phyloP scores from a whole-genome alignment of 2,888 invertebrate species.

The Trileptium ribeirensis region DNA sequence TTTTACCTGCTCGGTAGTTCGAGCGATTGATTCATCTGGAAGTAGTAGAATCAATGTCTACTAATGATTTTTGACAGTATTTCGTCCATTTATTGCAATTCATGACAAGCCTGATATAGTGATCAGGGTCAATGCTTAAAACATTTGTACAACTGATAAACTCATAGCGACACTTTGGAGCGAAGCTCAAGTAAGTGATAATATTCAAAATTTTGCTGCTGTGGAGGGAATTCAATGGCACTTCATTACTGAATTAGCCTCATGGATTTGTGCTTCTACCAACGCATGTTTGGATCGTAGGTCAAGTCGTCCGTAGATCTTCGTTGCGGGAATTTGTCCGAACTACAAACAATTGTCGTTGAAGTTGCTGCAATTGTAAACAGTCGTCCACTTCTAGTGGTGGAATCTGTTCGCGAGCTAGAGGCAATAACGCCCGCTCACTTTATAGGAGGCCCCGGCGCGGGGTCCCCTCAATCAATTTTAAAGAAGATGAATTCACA shows the following conservation, averaged over 20 bases:
- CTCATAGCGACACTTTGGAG: slow-evolving; percentile 39
- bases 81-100: slow-evolving; percentile 47
- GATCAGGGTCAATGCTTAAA: slow-evolving; percentile 52
- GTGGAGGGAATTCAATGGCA: slow-evolving; percentile 2
- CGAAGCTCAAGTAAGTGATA: background rate
- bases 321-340: background rate
- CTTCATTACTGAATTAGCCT: slow-evolving; percentile 14
- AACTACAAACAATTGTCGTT: background rate
- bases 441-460: background rate
- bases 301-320: background rate
- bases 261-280: slow-evolving; percentile 18
- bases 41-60: slow-evolving; percentile 43
- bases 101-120: slow-evolving; percentile 46
- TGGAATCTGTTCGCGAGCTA: background rate
- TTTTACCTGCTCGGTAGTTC: slow-evolving; percentile 51
- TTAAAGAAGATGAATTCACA: background rate
- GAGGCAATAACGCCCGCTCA: background rate
- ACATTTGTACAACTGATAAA: slow-evolving; percentile 50
- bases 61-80: slow-evolving; percentile 44
- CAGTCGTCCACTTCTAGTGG: background rate
- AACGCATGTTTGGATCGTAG: slow-evolving; percentile 5
- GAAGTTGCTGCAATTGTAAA: background rate
- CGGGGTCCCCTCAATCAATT: background rate
- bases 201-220: slow-evolving; percentile 19
- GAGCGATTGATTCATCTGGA: slow-evolving; percentile 53